Conservation (phyloP, 2,113 vertebrate species). For the Petroica traversi region DNA sequence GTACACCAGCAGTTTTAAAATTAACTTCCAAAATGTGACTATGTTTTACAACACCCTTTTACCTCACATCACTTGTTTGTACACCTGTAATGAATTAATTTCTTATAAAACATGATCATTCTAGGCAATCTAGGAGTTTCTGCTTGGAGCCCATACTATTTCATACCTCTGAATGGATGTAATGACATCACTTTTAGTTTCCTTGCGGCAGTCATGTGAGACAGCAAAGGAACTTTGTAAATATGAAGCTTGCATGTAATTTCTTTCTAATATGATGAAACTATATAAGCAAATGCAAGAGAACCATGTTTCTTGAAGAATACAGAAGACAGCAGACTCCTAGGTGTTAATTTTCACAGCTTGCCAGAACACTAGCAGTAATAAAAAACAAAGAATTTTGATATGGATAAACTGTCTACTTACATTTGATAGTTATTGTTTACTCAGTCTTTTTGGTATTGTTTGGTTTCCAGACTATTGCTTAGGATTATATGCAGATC, state of each 20-base stretch:
- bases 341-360: neutral
- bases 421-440: neutral
- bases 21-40: neutral
- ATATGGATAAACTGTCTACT: neutral
- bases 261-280: neutral
- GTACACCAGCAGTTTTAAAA: neutral
- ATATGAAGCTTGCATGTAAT: neutral
- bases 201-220: neutral
- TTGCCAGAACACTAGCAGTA: neutral
- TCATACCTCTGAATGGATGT: neutral
- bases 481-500: neutral
- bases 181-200: neutral
- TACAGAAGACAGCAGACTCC: neutral
- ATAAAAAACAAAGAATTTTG: neutral
- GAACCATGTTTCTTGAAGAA: neutral
- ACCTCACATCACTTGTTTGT: neutral
- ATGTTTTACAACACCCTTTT: neutral
- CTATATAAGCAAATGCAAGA: neutral
- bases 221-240: neutral
- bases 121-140: neutral
- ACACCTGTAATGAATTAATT: neutral
- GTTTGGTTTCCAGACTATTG: neutral
- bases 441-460: neutral
- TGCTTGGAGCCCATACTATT: neutral
- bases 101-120: accelerated